Percentiles rank a stretch among this genome's conserved stretches.
Conservation (phyloP, 1,140 invertebrate genomes). For the Carposina sasakii region DNA sequence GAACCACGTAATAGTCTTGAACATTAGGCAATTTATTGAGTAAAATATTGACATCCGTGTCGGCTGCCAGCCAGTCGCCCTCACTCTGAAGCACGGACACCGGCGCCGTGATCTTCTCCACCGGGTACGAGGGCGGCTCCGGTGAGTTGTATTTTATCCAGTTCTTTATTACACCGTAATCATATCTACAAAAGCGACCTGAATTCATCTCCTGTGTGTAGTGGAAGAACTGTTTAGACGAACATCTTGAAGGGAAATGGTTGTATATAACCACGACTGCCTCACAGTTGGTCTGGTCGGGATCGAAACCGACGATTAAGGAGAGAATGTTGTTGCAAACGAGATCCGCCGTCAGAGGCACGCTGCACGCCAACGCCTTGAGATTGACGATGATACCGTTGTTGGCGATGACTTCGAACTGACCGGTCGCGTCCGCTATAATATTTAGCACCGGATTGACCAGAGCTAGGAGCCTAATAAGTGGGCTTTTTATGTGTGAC, state of each 20-base stretch:
- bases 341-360: neutral
- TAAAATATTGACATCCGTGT: neutral
- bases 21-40: neutral
- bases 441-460: neutral
- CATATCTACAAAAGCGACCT: constrained; percentile 50
- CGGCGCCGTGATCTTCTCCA: neutral
- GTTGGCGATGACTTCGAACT: neutral
- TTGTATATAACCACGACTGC: neutral
- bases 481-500: neutral
- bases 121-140: neutral
- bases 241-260: neutral
- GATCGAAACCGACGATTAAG: neutral
- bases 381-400: neutral
- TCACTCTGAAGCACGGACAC: neutral
- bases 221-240: constrained; percentile 78
- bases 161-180: constrained; percentile 51
- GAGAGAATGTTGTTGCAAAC: neutral
- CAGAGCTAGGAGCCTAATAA: neutral
- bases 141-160: constrained; percentile 13
- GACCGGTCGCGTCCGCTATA: neutral
- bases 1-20: constrained; percentile 34
- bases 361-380: neutral
- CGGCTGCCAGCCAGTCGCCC: neutral
- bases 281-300: neutral
- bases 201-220: constrained; percentile 73